Percentiles rank a stretch among this genome's conserved stretches.
phyloP scores from a whole-genome alignment of 2,888 invertebrate genomes.

The Xylota segnis region DNA sequence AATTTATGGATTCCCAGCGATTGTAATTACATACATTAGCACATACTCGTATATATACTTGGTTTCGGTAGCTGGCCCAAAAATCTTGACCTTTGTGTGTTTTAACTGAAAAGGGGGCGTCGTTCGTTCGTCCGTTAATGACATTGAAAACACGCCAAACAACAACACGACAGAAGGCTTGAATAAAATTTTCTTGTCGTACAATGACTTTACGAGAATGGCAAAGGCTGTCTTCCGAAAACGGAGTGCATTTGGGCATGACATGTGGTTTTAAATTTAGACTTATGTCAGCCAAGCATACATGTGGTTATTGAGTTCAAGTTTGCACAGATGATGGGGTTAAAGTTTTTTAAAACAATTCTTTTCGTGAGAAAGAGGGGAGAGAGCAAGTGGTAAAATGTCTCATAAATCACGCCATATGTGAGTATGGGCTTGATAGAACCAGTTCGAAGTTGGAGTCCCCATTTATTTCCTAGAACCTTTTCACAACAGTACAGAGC shows the following conservation, averaged over 20 bases:
- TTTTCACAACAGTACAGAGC: no score
- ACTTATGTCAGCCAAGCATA: no score
- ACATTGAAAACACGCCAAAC: slow-evolving; percentile 39
- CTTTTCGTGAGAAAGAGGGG: no score
- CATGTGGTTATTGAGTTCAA: background rate
- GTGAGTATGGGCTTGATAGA: no score
- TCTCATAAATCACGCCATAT: no score
- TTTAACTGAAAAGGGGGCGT: slow-evolving; percentile 29
- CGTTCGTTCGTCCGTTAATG: slow-evolving; percentile 30
- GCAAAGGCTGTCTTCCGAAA: slow-evolving; percentile 3
- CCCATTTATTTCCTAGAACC: no score
- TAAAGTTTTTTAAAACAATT: background rate
- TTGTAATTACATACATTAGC: slow-evolving; percentile 7
- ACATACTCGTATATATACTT: background rate
- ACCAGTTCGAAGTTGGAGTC: no score
- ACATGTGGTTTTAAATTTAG: slow-evolving; percentile 10
- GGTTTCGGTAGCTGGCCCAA: slow-evolving; percentile 8
- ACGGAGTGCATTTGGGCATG: slow-evolving; percentile 25
- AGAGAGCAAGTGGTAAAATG: no score
- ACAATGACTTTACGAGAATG: slow-evolving; percentile 34
- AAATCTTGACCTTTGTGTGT: slow-evolving; percentile 43
- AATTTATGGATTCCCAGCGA: slow-evolving; percentile 17
- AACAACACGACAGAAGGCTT: slow-evolving; percentile 5
- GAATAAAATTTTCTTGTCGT: background rate
- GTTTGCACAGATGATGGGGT: background rate